Evolutionary conservation across 2,888 invertebrate species (phyloP).

Genomic region (Drosophila birchii): DNA sequence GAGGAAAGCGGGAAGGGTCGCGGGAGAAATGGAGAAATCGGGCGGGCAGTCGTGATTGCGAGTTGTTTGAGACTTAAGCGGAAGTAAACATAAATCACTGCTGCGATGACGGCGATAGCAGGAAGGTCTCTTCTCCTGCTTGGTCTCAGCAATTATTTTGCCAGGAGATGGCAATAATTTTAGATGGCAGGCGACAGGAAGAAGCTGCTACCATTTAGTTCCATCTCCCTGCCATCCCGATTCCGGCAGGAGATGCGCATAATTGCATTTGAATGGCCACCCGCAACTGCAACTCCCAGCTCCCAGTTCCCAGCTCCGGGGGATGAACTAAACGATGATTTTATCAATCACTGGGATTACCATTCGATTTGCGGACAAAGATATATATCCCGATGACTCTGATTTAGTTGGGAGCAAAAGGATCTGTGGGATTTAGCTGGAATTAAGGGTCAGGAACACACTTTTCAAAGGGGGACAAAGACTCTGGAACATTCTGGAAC

Average conservation of each 20-base stretch:
- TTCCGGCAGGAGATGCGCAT: conserved; percentile 73
- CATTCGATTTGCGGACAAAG: conserved; percentile 7
- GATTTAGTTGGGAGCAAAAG: not conserved
- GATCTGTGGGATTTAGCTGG: not conserved
- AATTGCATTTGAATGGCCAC: conserved; percentile 70
- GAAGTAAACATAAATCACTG: conserved; percentile 78
- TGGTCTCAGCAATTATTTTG: conserved; percentile 70
- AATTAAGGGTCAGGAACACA: not conserved
- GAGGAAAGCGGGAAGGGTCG: not conserved
- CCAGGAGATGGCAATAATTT: conserved; percentile 69
- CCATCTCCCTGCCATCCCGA: conserved; percentile 26
- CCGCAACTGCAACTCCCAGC: not conserved
- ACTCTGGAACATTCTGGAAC: not conserved
- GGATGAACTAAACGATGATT: conserved; percentile 32
- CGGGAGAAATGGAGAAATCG: conserved; percentile 9
- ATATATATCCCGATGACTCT: conserved; percentile 3
- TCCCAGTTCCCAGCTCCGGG: not conserved
- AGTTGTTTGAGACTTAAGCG: conserved; percentile 66
- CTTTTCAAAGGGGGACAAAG: not conserved
- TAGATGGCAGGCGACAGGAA: conserved; percentile 69
- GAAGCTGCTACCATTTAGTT: conserved; percentile 77
- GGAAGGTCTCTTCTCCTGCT: not conserved
- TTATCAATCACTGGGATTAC: conserved; percentile 26
- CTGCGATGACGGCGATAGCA: conserved; percentile 42
- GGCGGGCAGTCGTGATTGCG: conserved; percentile 63